phyloP scores from a whole-genome alignment of 2,113 vertebrate genomes.

The Eolophus roseicapilla region DNA sequence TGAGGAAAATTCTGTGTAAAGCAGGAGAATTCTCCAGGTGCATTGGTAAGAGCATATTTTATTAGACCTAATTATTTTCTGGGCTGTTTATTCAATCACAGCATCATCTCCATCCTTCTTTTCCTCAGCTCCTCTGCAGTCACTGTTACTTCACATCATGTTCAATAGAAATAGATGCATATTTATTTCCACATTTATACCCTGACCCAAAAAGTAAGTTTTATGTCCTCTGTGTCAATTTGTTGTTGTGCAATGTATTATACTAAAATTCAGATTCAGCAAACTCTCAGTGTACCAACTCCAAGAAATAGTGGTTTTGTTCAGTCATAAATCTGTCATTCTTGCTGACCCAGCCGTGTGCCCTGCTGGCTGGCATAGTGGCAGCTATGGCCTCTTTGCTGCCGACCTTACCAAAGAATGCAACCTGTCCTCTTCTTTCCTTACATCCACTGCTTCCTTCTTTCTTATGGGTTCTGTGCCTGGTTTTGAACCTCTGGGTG shows the following conservation, averaged over 20 bases:
- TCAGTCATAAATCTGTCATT: neutral
- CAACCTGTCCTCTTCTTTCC: neutral
- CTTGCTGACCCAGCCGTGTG: neutral
- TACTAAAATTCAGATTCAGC: neutral
- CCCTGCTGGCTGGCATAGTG: neutral
- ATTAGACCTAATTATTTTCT: constrained; percentile 23
- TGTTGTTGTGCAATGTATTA: fast-evolving
- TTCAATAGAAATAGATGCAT: neutral
- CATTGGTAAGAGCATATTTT: constrained; percentile 15
- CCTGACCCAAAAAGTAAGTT: neutral
- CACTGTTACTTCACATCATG: neutral
- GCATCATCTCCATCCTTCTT: neutral
- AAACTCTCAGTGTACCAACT: neutral
- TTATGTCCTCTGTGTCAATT: neutral
- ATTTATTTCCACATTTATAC: neutral
- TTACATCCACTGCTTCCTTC: neutral
- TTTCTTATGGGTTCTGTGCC: neutral
- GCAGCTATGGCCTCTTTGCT: neutral
- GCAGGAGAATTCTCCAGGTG: constrained; percentile 14
- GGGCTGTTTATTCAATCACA: constrained; percentile 20
- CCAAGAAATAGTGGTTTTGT: neutral
- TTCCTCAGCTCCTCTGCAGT: neutral
- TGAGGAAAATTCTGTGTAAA: constrained; percentile 5
- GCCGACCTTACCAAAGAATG: neutral
- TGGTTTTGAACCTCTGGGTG: neutral